Evolutionary conservation across 2,888 invertebrate species (phyloP).

Genomic region (Mesorhabditis belari): DNA sequence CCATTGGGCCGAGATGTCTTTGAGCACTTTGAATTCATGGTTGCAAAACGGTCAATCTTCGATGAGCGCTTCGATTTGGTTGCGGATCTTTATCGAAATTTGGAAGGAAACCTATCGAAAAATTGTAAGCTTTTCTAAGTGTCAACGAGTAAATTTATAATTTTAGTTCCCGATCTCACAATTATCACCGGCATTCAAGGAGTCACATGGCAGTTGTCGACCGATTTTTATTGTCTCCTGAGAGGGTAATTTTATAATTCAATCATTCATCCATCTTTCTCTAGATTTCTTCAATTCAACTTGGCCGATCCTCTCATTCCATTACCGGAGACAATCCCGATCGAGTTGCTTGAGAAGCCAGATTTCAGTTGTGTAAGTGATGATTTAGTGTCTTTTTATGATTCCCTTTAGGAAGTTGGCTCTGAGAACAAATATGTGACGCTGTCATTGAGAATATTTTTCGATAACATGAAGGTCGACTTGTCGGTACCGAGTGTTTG

Average conservation of each 20-base stretch:
- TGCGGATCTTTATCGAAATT: constrained; percentile 33
- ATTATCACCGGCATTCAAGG: constrained; percentile 18
- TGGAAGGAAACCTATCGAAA: constrained; percentile 37
- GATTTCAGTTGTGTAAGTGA: constrained; percentile 15
- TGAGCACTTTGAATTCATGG: constrained; percentile 20
- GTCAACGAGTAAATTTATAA: background rate
- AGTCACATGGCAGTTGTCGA: constrained; percentile 30
- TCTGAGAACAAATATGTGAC: constrained; percentile 50
- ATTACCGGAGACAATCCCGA: constrained; percentile 46
- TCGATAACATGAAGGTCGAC: constrained; percentile 54
- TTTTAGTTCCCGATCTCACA: constrained; percentile 40
- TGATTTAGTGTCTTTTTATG: background rate
- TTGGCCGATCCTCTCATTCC: constrained; percentile 55
- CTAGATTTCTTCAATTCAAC: constrained; percentile 57
- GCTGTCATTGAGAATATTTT: constrained; percentile 54
- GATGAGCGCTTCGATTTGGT: constrained; percentile 24
- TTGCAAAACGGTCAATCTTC: constrained; percentile 24
- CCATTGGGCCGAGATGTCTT: constrained; percentile 24
- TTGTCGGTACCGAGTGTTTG: constrained; percentile 7
- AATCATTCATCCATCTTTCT: background rate
- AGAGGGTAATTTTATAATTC: constrained; percentile 17
- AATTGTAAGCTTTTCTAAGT: constrained; percentile 12
- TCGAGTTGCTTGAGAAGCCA: constrained; percentile 44
- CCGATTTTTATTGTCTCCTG: constrained; percentile 41
- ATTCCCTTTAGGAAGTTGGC: constrained; percentile 15